Percentiles rank a stretch among this genome's conserved stretches.
Conservation (phyloP, 2,888 invertebrate genomes). For the Cerceris ruficornis region DNA sequence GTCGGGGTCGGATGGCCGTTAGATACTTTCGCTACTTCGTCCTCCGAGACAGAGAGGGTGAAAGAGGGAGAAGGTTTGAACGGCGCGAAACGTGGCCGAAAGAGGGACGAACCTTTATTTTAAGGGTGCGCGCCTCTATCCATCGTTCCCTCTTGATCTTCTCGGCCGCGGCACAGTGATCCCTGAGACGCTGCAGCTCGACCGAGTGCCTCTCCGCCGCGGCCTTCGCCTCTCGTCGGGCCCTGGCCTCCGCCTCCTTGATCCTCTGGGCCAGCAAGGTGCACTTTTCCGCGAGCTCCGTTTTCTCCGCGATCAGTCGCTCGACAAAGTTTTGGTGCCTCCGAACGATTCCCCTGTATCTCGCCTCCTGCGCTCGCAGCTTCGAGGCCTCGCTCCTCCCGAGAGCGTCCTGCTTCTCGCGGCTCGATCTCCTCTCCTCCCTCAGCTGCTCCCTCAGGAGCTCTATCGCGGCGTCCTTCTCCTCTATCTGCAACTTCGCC, state of each 20-base stretch:
- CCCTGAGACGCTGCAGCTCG: slow-evolving; percentile 89
- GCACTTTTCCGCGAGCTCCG: slow-evolving; percentile 88
- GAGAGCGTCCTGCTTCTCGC: slow-evolving; percentile 80
- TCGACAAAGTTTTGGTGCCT: slow-evolving; percentile 93
- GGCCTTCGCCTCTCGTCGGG: slow-evolving; percentile 86
- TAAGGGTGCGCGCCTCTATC: slow-evolving; percentile 89
- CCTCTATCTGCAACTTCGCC: slow-evolving; percentile 72
- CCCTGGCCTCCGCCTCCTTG: slow-evolving; percentile 86
- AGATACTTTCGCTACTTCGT: background rate
- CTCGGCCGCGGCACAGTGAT: slow-evolving; percentile 90
- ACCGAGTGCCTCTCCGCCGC: slow-evolving; percentile 89
- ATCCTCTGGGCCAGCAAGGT: slow-evolving; percentile 87
- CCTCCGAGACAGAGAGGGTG: background rate
- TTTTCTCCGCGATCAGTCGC: slow-evolving; percentile 90
- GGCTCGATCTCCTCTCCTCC: slow-evolving; percentile 79
- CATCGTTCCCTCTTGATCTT: slow-evolving; percentile 89
- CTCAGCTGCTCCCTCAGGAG: slow-evolving; percentile 76
- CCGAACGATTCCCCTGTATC: slow-evolving; percentile 88
- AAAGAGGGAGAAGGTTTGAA: background rate
- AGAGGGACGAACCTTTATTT: slow-evolving; percentile 46
- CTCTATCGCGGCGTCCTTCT: slow-evolving; percentile 71
- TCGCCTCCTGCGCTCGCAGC: slow-evolving; percentile 85
- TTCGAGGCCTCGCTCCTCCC: slow-evolving; percentile 81
- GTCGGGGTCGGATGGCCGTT: too few species aligned
- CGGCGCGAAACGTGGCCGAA: too few species aligned